Evolutionary conservation across 2,797 vertebrate genomes (phyloP).

Genomic region (Pipistrellus pygmaeus): DNA sequence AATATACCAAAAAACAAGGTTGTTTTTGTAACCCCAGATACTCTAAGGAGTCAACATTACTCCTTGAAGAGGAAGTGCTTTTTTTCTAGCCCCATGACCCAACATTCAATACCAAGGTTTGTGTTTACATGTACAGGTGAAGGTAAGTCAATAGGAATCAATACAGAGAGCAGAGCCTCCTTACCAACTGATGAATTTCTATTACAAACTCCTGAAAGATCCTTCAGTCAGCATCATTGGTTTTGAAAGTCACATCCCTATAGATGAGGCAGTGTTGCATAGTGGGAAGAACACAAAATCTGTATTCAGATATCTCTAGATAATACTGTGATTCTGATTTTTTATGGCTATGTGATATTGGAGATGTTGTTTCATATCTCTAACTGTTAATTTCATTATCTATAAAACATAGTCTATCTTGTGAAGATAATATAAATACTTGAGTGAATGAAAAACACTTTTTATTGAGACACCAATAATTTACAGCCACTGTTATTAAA

Average conservation of each 20-base stretch:
- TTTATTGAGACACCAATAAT: not conserved
- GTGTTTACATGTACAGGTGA: not conserved
- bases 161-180: not conserved
- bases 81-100: not conserved
- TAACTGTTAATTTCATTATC: not conserved
- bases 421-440: not conserved
- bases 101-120: not conserved
- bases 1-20: not conserved
- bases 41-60: not conserved
- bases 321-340: not conserved
- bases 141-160: not conserved
- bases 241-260: not conserved
- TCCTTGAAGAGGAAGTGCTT: not conserved
- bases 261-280: not conserved
- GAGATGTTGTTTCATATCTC: not conserved
- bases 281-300: not conserved
- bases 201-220: not conserved
- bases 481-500: not conserved
- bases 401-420: not conserved
- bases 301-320: not conserved
- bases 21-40: not conserved
- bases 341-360: not conserved
- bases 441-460: not conserved
- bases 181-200: not conserved
- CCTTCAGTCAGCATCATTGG: not conserved